Evolutionary conservation across 2,113 vertebrate species (phyloP).

Genomic region (Prionailurus viverrinus): DNA sequence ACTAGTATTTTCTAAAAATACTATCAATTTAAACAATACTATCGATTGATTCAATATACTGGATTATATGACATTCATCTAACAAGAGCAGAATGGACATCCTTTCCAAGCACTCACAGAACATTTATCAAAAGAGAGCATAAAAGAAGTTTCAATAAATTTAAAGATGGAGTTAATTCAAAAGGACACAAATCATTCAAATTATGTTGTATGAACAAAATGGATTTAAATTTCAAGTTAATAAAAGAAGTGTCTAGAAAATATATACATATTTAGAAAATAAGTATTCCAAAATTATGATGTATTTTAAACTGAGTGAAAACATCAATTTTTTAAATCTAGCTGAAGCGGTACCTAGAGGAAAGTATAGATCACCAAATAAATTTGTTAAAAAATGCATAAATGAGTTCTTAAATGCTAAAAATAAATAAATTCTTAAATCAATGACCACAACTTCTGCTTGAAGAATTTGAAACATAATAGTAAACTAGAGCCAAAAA

Average conservation of each 20-base stretch:
- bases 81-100: neutral
- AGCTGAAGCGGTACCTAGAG: neutral
- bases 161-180: constrained; percentile 1
- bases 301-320: constrained; percentile 35
- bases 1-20: neutral
- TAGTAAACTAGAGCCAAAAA: neutral
- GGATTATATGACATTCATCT: neutral
- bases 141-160: neutral
- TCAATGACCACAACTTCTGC: neutral
- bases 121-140: neutral
- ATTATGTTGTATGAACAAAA: neutral
- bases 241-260: neutral
- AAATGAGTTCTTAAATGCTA: no score
- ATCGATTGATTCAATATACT: neutral
- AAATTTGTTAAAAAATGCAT: neutral
- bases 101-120: neutral
- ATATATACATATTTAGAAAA: neutral
- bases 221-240: neutral
- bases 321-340: neutral
- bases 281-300: neutral
- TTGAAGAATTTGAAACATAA: neutral
- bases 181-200: neutral
- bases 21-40: neutral
- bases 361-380: neutral
- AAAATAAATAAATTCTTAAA: neutral